phyloP scores from a whole-genome alignment of 1,140 invertebrate species.

The Ptiloglossa arizonensis region DNA sequence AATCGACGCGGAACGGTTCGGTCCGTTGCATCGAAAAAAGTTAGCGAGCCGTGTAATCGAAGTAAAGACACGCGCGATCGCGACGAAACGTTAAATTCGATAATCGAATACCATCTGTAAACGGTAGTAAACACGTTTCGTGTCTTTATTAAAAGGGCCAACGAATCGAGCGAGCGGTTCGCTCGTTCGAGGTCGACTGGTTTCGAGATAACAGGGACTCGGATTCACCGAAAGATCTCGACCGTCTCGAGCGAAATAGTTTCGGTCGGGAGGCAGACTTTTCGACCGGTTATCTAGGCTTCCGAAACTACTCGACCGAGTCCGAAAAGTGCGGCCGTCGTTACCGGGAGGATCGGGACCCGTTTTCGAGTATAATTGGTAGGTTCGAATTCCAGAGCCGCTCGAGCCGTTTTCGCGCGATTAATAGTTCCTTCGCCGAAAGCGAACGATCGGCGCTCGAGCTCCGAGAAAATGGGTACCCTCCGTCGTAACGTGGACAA shows the following conservation, averaged over 20 bases:
- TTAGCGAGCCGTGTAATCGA: background rate
- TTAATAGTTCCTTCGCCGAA: slow-evolving; percentile 75
- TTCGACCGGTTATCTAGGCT: background rate
- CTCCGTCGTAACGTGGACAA: background rate
- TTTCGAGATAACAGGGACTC: background rate
- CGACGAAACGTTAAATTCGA: background rate
- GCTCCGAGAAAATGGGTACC: background rate
- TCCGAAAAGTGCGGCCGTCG: background rate
- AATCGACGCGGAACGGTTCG: background rate
- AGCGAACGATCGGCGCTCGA: background rate
- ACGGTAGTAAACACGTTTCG: background rate
- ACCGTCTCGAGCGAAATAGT: background rate
- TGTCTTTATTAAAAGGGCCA: background rate
- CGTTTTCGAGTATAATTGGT: slow-evolving; percentile 72
- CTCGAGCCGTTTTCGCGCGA: slow-evolving; percentile 67
- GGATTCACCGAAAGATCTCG: background rate
- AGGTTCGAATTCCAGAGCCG: slow-evolving; percentile 76
- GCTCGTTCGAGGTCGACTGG: slow-evolving; percentile 9
- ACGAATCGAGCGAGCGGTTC: background rate
- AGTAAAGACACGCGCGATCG: background rate
- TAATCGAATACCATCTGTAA: background rate
- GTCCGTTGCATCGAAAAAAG: too few species aligned
- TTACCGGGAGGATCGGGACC: background rate
- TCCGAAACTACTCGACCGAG: background rate
- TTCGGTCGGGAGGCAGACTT: background rate